These are phyloP conservation scores for Trichomycterus rosablanca DNA, from an alignment of 2,113 vertebrate species.

Conservation along the genomic window DNA sequence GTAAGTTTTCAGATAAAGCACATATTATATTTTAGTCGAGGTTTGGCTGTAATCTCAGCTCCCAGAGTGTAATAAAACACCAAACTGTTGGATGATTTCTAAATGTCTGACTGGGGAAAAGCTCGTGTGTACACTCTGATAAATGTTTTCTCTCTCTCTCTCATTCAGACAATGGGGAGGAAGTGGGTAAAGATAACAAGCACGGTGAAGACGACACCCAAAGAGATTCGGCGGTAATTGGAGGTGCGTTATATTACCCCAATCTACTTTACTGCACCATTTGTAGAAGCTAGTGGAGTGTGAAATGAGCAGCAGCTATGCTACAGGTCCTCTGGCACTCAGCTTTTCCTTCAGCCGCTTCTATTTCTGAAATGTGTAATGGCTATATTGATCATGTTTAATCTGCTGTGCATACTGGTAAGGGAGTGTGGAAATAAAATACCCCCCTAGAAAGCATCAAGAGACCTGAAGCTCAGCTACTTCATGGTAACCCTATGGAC, in stretches of 20 bases:
- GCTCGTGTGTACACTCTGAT: not conserved
- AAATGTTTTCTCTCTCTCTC: not conserved
- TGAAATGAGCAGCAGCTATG: conserved; percentile 49
- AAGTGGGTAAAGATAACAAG: conserved; percentile 43
- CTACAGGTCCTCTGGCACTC: conserved; percentile 47
- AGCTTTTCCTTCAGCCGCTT: conserved; percentile 11
- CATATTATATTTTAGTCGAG: not conserved
- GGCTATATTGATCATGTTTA: conserved; percentile 25
- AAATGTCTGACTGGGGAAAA: not conserved
- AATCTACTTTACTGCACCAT: conserved; percentile 35
- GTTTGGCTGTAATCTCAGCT: not conserved
- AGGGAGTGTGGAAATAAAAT: conserved; percentile 21
- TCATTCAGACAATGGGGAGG: conserved; percentile 62
- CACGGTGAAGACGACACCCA: conserved; percentile 62
- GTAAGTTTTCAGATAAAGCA: conserved; percentile 46
- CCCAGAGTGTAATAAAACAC: not conserved
- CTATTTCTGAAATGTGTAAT: conserved; percentile 24
- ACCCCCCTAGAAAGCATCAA: conserved; percentile 2
- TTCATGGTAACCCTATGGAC: too few relatives aligned
- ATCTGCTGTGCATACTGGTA: conserved; percentile 6
- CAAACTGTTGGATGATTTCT: not conserved
- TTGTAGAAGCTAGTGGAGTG: conserved; percentile 41
- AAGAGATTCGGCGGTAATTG: conserved; percentile 70
- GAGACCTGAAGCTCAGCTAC: conserved; percentile 3
- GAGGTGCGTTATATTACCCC: conserved; percentile 48